These are phyloP conservation scores for Linnaemya vulpina DNA, from an alignment of 2,888 invertebrate genomes.

Conservation along the genomic window DNA sequence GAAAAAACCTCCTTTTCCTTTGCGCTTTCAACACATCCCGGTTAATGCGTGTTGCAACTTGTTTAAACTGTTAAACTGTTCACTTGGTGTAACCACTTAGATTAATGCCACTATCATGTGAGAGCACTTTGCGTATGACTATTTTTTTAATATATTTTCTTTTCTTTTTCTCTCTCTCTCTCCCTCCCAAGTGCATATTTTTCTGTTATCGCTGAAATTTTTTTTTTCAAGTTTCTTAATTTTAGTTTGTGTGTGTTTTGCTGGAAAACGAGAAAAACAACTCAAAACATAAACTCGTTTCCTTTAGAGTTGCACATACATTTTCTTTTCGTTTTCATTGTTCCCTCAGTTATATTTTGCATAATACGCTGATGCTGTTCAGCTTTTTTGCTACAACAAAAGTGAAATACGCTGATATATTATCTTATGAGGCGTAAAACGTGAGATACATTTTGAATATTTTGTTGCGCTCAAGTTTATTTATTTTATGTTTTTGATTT, in stretches of 20 bases:
- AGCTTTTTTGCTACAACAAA: conserved; percentile 25
- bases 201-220: conserved; percentile 63
- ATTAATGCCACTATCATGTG: conserved; percentile 5
- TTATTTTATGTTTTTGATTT: conserved; percentile 5
- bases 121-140: conserved; percentile 21
- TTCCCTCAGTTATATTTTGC: conserved; percentile 69
- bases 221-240: conserved; percentile 56
- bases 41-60: too few species aligned
- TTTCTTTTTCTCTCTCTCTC: conserved; percentile 2
- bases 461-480: conserved; percentile 55
- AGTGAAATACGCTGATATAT: conserved; percentile 77
- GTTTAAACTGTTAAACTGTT: not conserved
- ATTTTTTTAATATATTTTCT: not conserved
- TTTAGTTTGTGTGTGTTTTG: conserved; percentile 37
- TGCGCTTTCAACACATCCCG: not conserved
- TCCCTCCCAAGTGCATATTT: conserved; percentile 64
- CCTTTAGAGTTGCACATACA: conserved; percentile 10
- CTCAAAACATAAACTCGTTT: conserved; percentile 25
- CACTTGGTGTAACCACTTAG: conserved; percentile 4
- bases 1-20: not conserved
- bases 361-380: conserved; percentile 56
- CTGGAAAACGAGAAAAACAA: not conserved
- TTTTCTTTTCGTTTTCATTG: conserved; percentile 61
- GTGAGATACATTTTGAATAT: conserved; percentile 77
- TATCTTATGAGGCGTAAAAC: conserved; percentile 80